Base-by-base conservation (phyloP, 2,888 invertebrate genomes). In the Stegophylla sp. region DNA sequence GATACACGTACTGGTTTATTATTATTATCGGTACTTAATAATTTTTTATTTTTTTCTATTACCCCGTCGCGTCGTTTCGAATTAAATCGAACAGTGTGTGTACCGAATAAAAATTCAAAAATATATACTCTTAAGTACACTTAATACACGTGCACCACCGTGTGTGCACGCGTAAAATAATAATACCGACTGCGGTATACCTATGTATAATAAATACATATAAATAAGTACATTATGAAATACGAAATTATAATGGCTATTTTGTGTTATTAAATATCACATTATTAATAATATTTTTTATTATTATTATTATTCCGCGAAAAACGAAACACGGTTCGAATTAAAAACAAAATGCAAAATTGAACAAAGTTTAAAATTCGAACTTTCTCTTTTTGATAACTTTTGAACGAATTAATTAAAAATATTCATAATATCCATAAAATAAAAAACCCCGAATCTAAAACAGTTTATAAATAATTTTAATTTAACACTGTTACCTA, bases 1-100 rank as follows among this genome's bases (percentile, higher is more conserved):
- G 7, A 28, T 72, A 45, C 4, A 56, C 23, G 1, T 34, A 64
- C 41, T 64, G 28, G 23, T 72, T 28, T 59, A n/a, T n/a, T n/a
- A n/a, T n/a, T n/a, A n/a, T n/a, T n/a, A 48, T 75, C 63, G 48
- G 13, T 69, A 26, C 7, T 34, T 34, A 26, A 17, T 48, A 66
- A 48, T 20, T n/a, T 64, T 64, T 59, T 59, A 51, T 51, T 61
- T 34, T 61, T 67, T 67, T 51, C 34, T 69, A 17, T 51, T 17
- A 34, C 7, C 17, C 17, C 17, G 1, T 17, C 17, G 1, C 51
- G 17, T 15, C 7, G 28, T 59, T 28, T 51, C 28, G 28, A 69
- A 69, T 69, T 51, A 51, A n/a, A 34, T 28, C 28, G 28, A 9
- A 51, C 28, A 23, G 20, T 66, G 13, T 66, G 34, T 66, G 7